These are phyloP conservation scores for Sinohyriopsis cumingii DNA, from an alignment of 2,888 invertebrate genomes.

Conservation along the genomic window DNA sequence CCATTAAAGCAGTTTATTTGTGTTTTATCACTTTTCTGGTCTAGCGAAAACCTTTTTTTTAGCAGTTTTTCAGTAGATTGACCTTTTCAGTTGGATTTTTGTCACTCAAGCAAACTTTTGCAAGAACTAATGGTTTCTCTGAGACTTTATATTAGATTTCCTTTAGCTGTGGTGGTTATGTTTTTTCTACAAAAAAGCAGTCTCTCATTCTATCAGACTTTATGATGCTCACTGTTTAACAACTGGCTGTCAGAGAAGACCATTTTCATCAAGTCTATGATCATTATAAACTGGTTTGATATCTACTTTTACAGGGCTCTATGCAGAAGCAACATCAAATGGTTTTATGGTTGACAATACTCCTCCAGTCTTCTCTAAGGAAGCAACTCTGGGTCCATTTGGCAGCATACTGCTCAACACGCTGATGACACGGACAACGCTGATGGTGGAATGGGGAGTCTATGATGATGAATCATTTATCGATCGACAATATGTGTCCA, in stretches of 20 bases:
- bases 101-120: no score
- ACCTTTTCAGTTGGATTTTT: no score
- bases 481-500: conserved; percentile 23
- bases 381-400: conserved; percentile 10
- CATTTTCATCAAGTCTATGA: conserved; percentile 4
- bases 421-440: conserved; percentile 11
- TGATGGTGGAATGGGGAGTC: conserved; percentile 18
- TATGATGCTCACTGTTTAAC: no score
- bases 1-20: no score
- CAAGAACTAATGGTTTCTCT: no score
- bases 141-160: no score
- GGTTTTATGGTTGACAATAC: conserved; percentile 38
- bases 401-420: conserved; percentile 14
- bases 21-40: no score
- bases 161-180: no score
- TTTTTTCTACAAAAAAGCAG: no score
- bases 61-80: no score
- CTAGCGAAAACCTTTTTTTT: no score
- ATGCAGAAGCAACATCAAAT: conserved; percentile 33
- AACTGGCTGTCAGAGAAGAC: background rate
- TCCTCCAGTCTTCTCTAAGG: conserved; percentile 22
- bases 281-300: background rate
- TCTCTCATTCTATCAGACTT: no score
- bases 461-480: conserved; percentile 19
- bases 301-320: conserved; percentile 15